Conservation (phyloP, 2,888 invertebrate genomes). For the Dryadula phaetusa region DNA sequence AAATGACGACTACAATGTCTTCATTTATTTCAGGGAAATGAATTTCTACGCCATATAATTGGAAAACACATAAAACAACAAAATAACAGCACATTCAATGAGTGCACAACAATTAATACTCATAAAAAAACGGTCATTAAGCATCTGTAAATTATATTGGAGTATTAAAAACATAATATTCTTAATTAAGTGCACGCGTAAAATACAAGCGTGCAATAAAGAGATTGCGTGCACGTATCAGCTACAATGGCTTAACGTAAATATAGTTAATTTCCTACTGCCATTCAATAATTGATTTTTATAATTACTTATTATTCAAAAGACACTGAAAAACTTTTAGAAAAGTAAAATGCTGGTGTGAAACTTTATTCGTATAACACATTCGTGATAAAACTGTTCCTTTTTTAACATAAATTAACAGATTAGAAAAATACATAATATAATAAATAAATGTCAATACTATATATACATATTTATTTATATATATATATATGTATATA, state of each 20-base stretch:
- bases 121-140: background rate
- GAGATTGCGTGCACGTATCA: constrained; percentile 35
- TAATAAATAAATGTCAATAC: no score
- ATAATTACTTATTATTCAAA: constrained; percentile 27
- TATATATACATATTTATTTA: no score
- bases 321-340: constrained; percentile 6
- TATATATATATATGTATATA: no score
- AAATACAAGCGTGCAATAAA: constrained; percentile 27
- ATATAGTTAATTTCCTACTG: constrained; percentile 33
- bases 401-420: no score
- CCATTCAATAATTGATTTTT: constrained; percentile 30
- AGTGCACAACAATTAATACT: background rate
- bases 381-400: no score
- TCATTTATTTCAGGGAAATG: no score
- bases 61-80: background rate
- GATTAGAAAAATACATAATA: no score
- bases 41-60: background rate
- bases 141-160: background rate
- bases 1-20: no score
- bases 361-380: no score
- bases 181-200: constrained; percentile 20
- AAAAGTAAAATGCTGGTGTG: no score
- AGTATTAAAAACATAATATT: background rate
- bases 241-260: constrained; percentile 27
- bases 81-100: background rate